These are phyloP conservation scores for Diarsia rubi DNA, from an alignment of 2,888 invertebrate species.

Conservation along the genomic window DNA sequence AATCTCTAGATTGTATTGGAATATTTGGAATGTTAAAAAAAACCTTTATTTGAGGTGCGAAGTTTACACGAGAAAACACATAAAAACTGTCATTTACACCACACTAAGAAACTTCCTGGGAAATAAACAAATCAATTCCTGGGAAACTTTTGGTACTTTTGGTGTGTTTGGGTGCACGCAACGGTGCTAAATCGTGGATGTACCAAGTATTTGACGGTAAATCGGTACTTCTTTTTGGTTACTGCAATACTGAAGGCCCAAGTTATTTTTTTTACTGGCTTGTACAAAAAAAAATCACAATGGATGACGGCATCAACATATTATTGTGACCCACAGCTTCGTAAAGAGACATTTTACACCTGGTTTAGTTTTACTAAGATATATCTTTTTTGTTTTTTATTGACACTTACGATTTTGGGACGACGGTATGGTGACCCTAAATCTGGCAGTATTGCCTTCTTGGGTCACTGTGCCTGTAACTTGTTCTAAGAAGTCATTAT, in stretches of 20 bases:
- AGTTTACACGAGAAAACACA: neutral
- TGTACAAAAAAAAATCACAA: too few relatives aligned
- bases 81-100: neutral
- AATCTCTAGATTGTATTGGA: too few relatives aligned
- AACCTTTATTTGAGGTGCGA: neutral
- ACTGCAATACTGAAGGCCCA: too few relatives aligned
- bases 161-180: too few relatives aligned
- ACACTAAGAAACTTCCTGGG: neutral
- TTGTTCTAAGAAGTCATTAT: conserved; percentile 76
- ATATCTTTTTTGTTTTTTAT: too few relatives aligned
- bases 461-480: conserved; percentile 66
- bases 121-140: neutral
- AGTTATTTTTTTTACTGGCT: too few relatives aligned
- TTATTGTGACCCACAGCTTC: neutral
- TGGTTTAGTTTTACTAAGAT: neutral
- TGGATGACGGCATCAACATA: neutral
- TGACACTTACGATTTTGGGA: conserved; percentile 73
- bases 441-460: conserved; percentile 67
- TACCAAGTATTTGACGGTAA: too few relatives aligned
- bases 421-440: conserved; percentile 67
- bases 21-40: too few relatives aligned
- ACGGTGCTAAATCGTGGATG: too few relatives aligned
- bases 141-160: too few relatives aligned
- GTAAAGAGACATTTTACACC: neutral
- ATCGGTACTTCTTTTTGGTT: too few relatives aligned